phyloP scores from a whole-genome alignment of 2,113 vertebrate species.

The Ammodramus savannarum region DNA sequence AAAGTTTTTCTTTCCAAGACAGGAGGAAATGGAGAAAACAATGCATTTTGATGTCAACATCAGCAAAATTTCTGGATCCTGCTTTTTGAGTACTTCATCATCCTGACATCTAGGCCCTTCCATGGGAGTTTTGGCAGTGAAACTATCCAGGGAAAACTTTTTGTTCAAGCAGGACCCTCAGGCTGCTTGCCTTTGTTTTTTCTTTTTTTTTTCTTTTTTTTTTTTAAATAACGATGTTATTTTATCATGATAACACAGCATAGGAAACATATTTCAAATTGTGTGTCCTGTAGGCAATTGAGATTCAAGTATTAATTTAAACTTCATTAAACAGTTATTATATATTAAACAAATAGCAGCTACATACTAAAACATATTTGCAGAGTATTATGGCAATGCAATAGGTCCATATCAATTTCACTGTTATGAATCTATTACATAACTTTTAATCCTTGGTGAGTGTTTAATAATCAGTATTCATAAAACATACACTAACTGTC shows the following conservation, averaged over 20 bases:
- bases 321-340: slow-evolving; percentile 51
- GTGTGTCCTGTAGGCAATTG: background rate
- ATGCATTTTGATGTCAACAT: slow-evolving; percentile 55
- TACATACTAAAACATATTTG: slow-evolving; percentile 55
- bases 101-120: slow-evolving; percentile 5
- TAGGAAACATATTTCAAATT: background rate
- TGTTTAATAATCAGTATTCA: slow-evolving; percentile 68
- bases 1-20: slow-evolving; percentile 24
- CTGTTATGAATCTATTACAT: slow-evolving; percentile 52
- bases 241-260: background rate
- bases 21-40: slow-evolving; percentile 14
- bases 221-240: background rate
- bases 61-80: slow-evolving; percentile 50
- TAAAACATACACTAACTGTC: slow-evolving; percentile 67
- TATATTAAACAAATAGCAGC: slow-evolving; percentile 53
- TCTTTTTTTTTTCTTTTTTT: background rate
- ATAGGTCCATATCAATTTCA: slow-evolving; percentile 32
- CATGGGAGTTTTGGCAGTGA: background rate
- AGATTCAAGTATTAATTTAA: slow-evolving; percentile 53
- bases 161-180: background rate
- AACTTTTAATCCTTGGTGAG: slow-evolving; percentile 61
- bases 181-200: background rate
- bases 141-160: background rate
- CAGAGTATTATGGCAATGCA: background rate
- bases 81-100: slow-evolving; percentile 23